Evolutionary conservation across 2,797 vertebrate species (phyloP).

Genomic region (Neosalanx taihuensis): DNA sequence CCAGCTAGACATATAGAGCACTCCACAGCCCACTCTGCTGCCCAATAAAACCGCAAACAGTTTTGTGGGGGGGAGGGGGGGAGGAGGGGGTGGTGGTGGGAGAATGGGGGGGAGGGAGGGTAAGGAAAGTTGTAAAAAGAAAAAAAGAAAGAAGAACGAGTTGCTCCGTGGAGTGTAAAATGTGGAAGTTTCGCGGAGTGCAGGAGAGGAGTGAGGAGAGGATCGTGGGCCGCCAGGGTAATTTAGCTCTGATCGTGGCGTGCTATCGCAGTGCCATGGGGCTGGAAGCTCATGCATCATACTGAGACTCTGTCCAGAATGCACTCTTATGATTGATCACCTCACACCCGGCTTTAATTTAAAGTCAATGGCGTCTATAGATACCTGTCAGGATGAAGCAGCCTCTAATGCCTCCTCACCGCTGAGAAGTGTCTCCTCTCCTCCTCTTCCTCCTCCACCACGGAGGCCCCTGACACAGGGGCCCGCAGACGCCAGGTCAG

Average conservation of each 20-base stretch:
- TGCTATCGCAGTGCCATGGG: conserved; percentile 32
- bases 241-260: conserved; percentile 59
- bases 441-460: conserved; percentile 4
- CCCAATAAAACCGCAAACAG: conserved; percentile 36
- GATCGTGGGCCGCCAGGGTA: conserved; percentile 51
- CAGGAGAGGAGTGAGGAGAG: not conserved
- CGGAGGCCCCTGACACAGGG: conserved; percentile 12
- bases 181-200: not conserved
- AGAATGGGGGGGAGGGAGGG: not conserved
- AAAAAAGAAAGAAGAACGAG: too few species aligned
- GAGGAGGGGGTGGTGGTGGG: not conserved
- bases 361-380: conserved; percentile 69
- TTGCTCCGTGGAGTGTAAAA: not conserved
- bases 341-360: conserved; percentile 62
- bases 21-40: conserved; percentile 27
- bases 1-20: conserved; percentile 23
- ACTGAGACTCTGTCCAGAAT: conserved; percentile 43
- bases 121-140: too few species aligned
- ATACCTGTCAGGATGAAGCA: conserved; percentile 66
- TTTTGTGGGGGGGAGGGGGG: conserved; percentile 21
- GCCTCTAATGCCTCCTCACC: conserved; percentile 53
- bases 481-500: conserved; percentile 21
- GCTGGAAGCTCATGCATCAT: conserved; percentile 64
- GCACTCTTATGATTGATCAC: conserved; percentile 67
- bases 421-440: conserved; percentile 28